Evolutionary conservation across 2,888 invertebrate species (phyloP), one percentile per base, ranked within the genome.

Genomic region (Fabriciana adippe): DNA sequence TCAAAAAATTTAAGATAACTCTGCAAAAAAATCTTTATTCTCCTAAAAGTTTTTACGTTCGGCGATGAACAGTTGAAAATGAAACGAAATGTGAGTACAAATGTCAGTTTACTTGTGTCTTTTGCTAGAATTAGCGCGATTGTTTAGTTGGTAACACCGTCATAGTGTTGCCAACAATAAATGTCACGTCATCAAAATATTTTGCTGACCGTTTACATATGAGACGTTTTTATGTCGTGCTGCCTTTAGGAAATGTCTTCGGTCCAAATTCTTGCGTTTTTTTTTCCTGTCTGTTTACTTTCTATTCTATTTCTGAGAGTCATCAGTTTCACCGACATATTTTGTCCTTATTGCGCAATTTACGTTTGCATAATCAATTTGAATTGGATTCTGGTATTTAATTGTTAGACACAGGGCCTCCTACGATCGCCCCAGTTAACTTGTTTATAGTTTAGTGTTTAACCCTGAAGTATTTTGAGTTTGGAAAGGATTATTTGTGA

Each of bases 41-140:
- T 56, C 15, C 21, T 64, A n/a, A n/a, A 68, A 48, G 54, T 60
- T 57, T 65, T 53, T 54, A 53, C 63, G 61, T 51, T 41, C 69
- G 64, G 74, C 70, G 73, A 78, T 77, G 83, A 80, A 77, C 78
- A 75, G 75, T 80, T 80, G 72, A 81, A 80, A 78, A 92, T 92
- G 92, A 92, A 92, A 84, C 86, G 92, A 82, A 92, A 92, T 78
- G 92, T 92, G 81, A 92, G 92, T 92, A 90, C 78, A 75, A 21
- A 15, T 55, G 15, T 18, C 21, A 51, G 41, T 64, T 63, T 66
- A 31, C 65, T 71, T 62, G 53, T 54, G 26, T 64, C 31, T 54
- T 55, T 26, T 48, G 18, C 16, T 61, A 13, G 41, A 66, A 50
- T 55, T 26, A 45, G 14, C n/a, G 8, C 41, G 16, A 59, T 51